Percentiles rank a stretch among this genome's conserved stretches.
phyloP scores from a whole-genome alignment of 2,888 invertebrate genomes.

The Coremacera marginata region DNA sequence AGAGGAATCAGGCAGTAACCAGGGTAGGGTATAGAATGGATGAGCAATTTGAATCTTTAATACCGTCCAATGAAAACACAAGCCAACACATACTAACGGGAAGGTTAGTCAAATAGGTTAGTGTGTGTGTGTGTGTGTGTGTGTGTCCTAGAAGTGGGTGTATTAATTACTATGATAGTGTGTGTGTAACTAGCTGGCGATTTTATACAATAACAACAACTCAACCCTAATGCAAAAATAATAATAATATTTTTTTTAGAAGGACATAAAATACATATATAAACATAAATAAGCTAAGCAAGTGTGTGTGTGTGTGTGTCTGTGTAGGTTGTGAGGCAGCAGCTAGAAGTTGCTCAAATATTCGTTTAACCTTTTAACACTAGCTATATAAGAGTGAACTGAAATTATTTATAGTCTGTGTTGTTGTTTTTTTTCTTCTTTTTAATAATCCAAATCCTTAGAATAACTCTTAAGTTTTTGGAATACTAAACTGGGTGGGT shows the following conservation, averaged over 20 bases:
- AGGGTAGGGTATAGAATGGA: slow-evolving; percentile 9
- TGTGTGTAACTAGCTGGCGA: too few species aligned
- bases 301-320: slow-evolving; percentile 13
- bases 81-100: slow-evolving; percentile 35
- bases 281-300: neutral
- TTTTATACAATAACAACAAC: too few species aligned
- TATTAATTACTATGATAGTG: neutral
- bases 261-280: too few species aligned
- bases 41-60: slow-evolving; percentile 50
- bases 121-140: slow-evolving; percentile 16
- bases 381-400: too few species aligned
- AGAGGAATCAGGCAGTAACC: neutral
- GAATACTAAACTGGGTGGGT: neutral
- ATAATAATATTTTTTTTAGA: too few species aligned
- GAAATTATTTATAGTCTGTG: neutral
- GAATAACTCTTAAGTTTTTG: slow-evolving; percentile 26
- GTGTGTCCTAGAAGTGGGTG: neutral
- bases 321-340: neutral
- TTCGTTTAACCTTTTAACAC: too few species aligned
- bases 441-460: slow-evolving; percentile 1
- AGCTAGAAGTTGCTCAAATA: neutral
- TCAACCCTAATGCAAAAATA: too few species aligned
- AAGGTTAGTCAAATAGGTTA: neutral
- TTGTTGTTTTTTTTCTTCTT: slow-evolving; percentile 4
- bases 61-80: slow-evolving; percentile 51